Base-by-base conservation (phyloP, 1,140 invertebrate genomes). In the Berghia stephanieae region DNA sequence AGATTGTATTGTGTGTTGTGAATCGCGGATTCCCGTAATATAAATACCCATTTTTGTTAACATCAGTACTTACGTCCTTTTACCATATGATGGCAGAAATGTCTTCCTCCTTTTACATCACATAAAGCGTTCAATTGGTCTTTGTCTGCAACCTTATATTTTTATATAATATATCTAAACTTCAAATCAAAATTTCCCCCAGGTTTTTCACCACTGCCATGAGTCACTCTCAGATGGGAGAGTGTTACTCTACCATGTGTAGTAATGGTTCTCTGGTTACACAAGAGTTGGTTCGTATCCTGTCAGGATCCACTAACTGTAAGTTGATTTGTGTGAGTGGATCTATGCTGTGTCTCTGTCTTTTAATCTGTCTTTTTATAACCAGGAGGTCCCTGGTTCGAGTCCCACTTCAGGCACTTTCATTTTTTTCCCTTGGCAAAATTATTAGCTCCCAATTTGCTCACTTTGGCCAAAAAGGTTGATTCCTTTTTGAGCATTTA, bases 241-340 rank as follows among this genome's bases (percentile, higher is more conserved):
- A 42, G 6, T 76, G 57, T 42, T 76, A 76, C 43, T 1, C 57
- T 16, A 24, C 3, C 24, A 42, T 76, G 8, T 67, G 60, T 49
- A 43, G 68, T 43, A 49, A 44, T 46, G 43, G 63, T 40, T 6
- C 24, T 27, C 5, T 67, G 6, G 74, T 76, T 13, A 76, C 74
- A 8, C 49, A 60, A 36, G 74, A 76, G 44, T 24, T 76, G 3
- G 36, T 68, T n/a, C 44, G 74, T 16, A 76, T 76, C 38, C 43
- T 76, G 13, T 76, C 74, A 36, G 74, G 74, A 34, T 76, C 74
- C 18, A 76, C 60, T 27, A 66, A 76, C 55, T 43, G 74, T 76
- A 34, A 31, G 57, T 68, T 13, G 10, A n/a, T 10, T 49, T 49
- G 46, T 13, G 10, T 49, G 46, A 49, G n/a, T n/a, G n/a, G n/a